A percentile compares a stretch with the other conserved stretches of the same genome.
Conservation (phyloP, 2,888 invertebrate species). For the Diaphora mendica region DNA sequence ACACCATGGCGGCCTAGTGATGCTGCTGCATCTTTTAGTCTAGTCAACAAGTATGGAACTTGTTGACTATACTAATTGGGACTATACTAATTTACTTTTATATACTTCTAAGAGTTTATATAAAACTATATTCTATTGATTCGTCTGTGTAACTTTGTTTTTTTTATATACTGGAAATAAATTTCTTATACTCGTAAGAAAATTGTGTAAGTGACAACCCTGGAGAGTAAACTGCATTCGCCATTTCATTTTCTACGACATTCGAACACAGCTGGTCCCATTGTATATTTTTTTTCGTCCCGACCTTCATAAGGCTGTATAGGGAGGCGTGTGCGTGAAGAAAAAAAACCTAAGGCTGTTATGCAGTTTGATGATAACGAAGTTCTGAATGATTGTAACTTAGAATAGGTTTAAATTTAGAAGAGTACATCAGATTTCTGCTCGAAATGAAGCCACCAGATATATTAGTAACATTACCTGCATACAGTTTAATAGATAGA, state of each 20-base stretch:
- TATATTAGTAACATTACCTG: background rate
- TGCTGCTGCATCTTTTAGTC: no score
- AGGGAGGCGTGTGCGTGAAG: conserved; percentile 18
- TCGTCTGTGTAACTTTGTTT: background rate
- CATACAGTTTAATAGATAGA: background rate
- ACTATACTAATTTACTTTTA: no score
- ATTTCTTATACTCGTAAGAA: background rate
- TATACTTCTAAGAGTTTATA: no score
- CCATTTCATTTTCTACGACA: conserved; percentile 47
- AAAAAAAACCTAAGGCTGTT: conserved; percentile 6
- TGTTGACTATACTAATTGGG: no score
- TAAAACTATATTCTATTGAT: background rate
- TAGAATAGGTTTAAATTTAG: background rate
- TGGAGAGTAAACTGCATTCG: conserved; percentile 56
- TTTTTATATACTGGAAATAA: background rate
- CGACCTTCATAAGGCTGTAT: conserved; percentile 54
- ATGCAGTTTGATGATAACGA: background rate
- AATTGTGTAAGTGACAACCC: conserved; percentile 45
- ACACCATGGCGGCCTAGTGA: no score
- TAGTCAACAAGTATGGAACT: no score
- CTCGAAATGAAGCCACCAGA: background rate
- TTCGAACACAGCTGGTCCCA: conserved; percentile 58
- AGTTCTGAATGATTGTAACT: background rate
- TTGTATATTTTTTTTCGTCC: conserved; percentile 40
- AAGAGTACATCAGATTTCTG: background rate